Conservation (phyloP, 2,888 invertebrate genomes). For the Plebejus melissa region DNA sequence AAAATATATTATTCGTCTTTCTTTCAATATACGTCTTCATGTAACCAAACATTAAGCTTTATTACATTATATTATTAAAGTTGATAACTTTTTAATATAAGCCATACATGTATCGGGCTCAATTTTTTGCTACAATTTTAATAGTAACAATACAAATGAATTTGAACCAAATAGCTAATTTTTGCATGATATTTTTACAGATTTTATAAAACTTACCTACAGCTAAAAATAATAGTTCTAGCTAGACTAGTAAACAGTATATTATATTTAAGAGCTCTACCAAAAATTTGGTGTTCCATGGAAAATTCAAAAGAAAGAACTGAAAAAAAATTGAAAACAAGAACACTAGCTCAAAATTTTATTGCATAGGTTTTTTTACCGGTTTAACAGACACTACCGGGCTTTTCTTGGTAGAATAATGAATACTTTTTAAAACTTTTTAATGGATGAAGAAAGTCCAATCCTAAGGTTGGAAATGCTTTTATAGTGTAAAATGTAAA, state of each 20-base stretch:
- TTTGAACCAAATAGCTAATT: neutral
- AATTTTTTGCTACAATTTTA: conserved; percentile 20
- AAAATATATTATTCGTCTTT: neutral
- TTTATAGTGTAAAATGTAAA: conserved; percentile 10
- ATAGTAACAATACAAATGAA: neutral
- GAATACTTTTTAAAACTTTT: neutral
- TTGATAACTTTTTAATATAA: neutral
- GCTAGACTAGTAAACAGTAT: neutral
- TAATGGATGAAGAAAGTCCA: neutral
- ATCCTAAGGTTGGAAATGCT: conserved; percentile 2
- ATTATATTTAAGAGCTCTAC: neutral
- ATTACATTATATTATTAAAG: neutral
- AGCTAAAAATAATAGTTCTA: neutral
- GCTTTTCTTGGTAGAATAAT: neutral
- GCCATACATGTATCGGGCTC: conserved; percentile 19
- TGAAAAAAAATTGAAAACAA: too few species aligned
- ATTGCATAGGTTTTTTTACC: neutral
- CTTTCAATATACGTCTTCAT: neutral
- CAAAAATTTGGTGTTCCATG: neutral
- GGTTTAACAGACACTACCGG: neutral
- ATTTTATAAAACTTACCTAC: neutral
- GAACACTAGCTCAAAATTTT: neutral
- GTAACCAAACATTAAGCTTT: conserved; percentile 25
- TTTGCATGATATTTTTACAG: conserved; percentile 15
- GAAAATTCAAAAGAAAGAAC: neutral